These are phyloP conservation scores for Cydia fagiglandana DNA, from an alignment of 1,140 invertebrate species.

Conservation along the genomic window DNA sequence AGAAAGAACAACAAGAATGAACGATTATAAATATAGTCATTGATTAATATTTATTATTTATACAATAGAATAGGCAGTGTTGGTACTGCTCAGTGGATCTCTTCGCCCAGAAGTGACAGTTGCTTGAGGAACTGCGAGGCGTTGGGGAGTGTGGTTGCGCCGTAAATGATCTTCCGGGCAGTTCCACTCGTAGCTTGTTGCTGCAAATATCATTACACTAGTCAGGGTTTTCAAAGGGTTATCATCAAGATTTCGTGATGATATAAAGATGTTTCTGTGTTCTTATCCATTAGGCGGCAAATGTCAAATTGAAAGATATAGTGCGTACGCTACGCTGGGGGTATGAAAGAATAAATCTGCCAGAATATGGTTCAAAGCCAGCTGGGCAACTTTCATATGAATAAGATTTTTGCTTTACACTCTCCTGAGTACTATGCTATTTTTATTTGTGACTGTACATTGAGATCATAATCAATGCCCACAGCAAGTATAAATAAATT, in stretches of 20 bases:
- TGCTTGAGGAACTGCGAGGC: constrained; percentile 96
- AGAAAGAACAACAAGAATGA: constrained; percentile 17
- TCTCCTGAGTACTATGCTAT: too few species aligned
- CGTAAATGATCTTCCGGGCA: constrained; percentile 94
- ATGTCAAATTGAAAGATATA: too few species aligned
- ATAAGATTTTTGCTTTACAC: too few species aligned
- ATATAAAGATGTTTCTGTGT: too few species aligned
- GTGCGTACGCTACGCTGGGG: too few species aligned
- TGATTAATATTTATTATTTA: constrained; percentile 33
- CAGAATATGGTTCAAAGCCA: too few species aligned
- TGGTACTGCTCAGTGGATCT: constrained; percentile 81
- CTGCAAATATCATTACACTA: constrained; percentile 62
- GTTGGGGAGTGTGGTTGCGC: constrained; percentile 95
- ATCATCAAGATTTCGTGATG: not conserved
- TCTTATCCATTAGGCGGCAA: too few species aligned
- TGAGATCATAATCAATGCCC: too few species aligned
- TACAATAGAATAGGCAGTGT: constrained; percentile 33
- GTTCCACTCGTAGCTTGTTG: constrained; percentile 86
- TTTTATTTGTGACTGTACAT: too few species aligned
- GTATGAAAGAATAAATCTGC: too few species aligned
- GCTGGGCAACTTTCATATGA: too few species aligned
- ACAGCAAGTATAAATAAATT: too few species aligned
- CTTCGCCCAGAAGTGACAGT: constrained; percentile 87
- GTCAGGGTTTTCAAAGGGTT: not conserved
- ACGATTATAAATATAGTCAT: constrained; percentile 16